Percentiles rank a stretch among this genome's conserved stretches.
These are phyloP conservation scores for Helarctos malayanus DNA, from an alignment of 2,797 vertebrate species.

Conservation along the genomic window DNA sequence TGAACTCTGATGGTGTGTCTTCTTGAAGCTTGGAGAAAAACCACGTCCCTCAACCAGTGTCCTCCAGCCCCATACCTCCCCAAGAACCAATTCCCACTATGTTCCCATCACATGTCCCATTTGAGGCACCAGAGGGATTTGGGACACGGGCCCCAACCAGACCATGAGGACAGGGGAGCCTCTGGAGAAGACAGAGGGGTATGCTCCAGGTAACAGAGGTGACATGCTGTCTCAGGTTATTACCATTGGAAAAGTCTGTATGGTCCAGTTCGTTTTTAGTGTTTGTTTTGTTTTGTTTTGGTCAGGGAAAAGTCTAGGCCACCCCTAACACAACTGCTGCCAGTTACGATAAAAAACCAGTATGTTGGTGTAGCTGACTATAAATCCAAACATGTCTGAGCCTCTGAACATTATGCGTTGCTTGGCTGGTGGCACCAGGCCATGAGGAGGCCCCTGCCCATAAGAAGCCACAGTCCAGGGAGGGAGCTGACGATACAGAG, in stretches of 20 bases:
- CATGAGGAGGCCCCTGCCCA: background rate
- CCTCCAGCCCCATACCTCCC: background rate
- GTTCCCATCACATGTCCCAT: background rate
- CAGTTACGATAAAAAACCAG: background rate
- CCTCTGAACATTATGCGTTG: background rate
- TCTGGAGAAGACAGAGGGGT: background rate
- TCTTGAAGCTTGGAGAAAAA: background rate
- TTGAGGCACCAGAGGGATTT: too few species aligned
- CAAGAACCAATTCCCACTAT: background rate
- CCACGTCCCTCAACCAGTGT: background rate
- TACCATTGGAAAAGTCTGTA: background rate
- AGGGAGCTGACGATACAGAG: background rate
- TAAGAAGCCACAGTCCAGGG: background rate
- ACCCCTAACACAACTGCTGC: background rate
- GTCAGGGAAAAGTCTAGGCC: background rate
- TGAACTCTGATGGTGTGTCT: background rate
- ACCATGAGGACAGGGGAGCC: background rate
- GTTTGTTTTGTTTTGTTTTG: background rate
- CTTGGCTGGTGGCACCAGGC: background rate
- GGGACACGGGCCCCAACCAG: background rate
- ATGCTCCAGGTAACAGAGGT: background rate
- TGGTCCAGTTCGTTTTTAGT: background rate
- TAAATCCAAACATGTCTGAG: background rate
- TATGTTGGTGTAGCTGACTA: background rate
- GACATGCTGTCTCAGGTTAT: background rate